A percentile compares a stretch with the other conserved stretches of the same genome.
Conservation (phyloP, 2,888 invertebrate species). For the Labia minor region DNA sequence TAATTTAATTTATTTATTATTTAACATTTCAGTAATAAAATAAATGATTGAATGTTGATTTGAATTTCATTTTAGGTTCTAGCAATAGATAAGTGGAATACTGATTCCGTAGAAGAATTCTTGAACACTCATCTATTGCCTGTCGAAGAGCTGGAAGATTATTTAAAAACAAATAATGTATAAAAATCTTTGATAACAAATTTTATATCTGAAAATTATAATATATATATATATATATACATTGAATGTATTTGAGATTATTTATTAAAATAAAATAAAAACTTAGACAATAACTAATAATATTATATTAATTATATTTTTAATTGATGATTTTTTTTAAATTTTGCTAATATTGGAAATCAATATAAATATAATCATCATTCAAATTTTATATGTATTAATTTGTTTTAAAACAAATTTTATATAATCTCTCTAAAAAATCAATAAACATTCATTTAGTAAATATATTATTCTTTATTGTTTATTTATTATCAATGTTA, state of each 20-base stretch:
- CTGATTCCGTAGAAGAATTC: constrained; percentile 94
- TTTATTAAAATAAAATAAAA: neutral
- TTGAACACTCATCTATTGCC: constrained; percentile 69
- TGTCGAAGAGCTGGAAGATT: constrained; percentile 28
- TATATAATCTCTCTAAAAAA: no score
- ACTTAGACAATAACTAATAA: no score
- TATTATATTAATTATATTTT: no score
- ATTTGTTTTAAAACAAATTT: no score
- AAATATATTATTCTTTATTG: no score
- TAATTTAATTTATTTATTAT: constrained; percentile 14
- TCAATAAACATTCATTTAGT: no score
- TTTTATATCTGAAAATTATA: neutral
- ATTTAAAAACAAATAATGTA: constrained; percentile 30
- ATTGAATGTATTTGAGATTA: constrained; percentile 7
- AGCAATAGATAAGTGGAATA: constrained; percentile 97
- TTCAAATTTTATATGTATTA: no score
- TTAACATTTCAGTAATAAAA: neutral
- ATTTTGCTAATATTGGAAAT: no score
- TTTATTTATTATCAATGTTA: no score
- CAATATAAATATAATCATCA: no score
- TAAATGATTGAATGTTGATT: no score
- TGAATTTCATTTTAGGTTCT: constrained; percentile 48
- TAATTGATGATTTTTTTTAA: no score
- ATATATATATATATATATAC: neutral
- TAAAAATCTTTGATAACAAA: constrained; percentile 22